Evolutionary conservation across 2,113 vertebrate species (phyloP).

Genomic region (Oncorhynchus gorbuscha): DNA sequence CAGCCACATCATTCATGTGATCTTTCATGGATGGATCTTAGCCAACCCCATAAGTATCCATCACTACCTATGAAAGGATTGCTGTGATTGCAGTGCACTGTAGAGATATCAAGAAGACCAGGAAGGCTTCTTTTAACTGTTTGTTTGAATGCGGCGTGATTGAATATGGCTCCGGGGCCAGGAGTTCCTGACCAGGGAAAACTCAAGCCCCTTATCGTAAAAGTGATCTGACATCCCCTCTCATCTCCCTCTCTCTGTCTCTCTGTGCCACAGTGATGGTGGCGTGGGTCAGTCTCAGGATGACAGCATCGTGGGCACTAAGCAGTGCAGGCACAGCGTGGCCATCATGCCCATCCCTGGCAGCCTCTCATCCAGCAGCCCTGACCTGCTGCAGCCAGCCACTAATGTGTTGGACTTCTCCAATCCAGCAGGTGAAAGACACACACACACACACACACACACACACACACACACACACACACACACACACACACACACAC

Average conservation of each 20-base stretch:
- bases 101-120: constrained; percentile 81
- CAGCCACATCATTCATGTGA: not conserved
- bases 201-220: no score
- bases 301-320: constrained; percentile 95
- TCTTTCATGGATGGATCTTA: not conserved
- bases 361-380: constrained; percentile 91
- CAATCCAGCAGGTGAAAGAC: constrained; percentile 82
- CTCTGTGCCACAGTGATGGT: constrained; percentile 78
- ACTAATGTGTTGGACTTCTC: constrained; percentile 89
- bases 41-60: not conserved
- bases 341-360: constrained; percentile 95
- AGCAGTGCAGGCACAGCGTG: constrained; percentile 91
- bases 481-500: constrained; percentile 1
- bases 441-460: constrained; percentile 7
- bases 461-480: constrained; percentile 3
- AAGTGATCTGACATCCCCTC: constrained; percentile 68
- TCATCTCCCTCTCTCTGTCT: fast-evolving
- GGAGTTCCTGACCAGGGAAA: constrained; percentile 70
- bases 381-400: constrained; percentile 91
- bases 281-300: constrained; percentile 93
- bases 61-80: constrained; percentile 74
- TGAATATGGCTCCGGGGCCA: constrained; percentile 49
- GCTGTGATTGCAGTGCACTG: constrained; percentile 50
- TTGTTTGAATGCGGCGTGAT: not conserved
- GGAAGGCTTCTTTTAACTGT: not conserved